Base-by-base conservation (phyloP, 2,113 vertebrate species). In the Brachypodius melanocephalos region DNA sequence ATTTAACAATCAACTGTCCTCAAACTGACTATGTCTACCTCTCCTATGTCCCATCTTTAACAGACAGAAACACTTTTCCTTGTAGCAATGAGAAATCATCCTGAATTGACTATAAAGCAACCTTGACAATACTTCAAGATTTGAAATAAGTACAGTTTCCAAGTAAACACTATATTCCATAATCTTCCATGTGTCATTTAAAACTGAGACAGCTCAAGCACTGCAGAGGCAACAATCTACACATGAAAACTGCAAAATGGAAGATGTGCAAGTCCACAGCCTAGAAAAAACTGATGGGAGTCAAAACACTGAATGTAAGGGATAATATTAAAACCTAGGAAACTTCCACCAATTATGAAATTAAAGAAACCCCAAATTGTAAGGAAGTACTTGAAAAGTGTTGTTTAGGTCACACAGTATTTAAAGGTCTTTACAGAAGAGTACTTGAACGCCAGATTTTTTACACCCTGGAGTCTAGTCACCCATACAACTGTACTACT, bases 141-240 rank as follows among this genome's bases (percentile, higher is more conserved):
- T 32, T 38, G 20, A 49, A 85, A 49, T 62, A 25, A 61, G 51
- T 20, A 29, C 3, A 36, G 19, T 21, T 87, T 65, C 26, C 42
- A 85, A 49, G 28, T 29, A 82, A 68, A 43, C 31, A 46, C 26
- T 16, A 0, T 29, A 45, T n/a, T 75, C 68, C n/a, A 32, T 34
- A 0, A 59, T 74, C 71, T 59, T 5, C 32, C 63, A 29, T 0
- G 0, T 22, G 25, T 13, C 67, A 9, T 43, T 84, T 63, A 80
- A 88, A 85, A 85, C 10, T 31, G 17, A 40, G 14, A 26, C 14
- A 55, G 28, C 36, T 85, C 29, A 73, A 83, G 29, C 24, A 15
- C 54, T 73, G 38, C 29, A 89, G 43, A 81, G 20, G 26, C 13
- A 91, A 54, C 18, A 11, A 42, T 5, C 46, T 17, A 19, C 40